phyloP scores from a whole-genome alignment of 1,140 invertebrate species.

The Trigoniulus corallinus region DNA sequence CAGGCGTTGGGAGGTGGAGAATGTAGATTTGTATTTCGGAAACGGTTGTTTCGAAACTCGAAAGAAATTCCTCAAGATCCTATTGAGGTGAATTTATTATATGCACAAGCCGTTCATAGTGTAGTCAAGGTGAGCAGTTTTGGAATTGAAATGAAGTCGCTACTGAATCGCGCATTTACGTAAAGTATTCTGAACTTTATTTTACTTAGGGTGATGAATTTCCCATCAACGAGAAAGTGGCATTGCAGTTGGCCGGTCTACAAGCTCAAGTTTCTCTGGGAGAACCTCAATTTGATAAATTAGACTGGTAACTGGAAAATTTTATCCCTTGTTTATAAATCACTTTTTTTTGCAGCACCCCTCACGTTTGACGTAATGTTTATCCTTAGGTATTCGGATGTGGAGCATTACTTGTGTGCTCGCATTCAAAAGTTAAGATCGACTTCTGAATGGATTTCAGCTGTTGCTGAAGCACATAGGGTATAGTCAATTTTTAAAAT shows the following conservation, averaged over 20 bases:
- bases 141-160: no score
- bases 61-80: conserved; percentile 88
- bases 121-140: conserved; percentile 62
- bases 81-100: conserved; percentile 84
- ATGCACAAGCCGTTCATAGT: conserved; percentile 84
- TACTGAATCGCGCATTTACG: background rate
- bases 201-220: conserved; percentile 70
- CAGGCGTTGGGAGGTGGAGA: conserved; percentile 54
- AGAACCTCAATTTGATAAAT: conserved; percentile 49
- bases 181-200: background rate
- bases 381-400: conserved; percentile 43
- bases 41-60: conserved; percentile 68
- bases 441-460: conserved; percentile 53
- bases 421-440: conserved; percentile 52
- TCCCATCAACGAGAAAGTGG: conserved; percentile 84
- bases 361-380: conserved; percentile 3
- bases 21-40: conserved; percentile 83
- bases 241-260: conserved; percentile 76
- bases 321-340: background rate
- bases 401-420: conserved; percentile 60
- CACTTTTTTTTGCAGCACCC: background rate
- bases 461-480: conserved; percentile 26
- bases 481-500: conserved; percentile 11
- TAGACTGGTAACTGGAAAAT: conserved; percentile 19
- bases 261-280: conserved; percentile 85